Evolutionary conservation across 2,888 invertebrate species (phyloP), one percentile per base, ranked within the genome.

Genomic region (Mycalesis mineus): DNA sequence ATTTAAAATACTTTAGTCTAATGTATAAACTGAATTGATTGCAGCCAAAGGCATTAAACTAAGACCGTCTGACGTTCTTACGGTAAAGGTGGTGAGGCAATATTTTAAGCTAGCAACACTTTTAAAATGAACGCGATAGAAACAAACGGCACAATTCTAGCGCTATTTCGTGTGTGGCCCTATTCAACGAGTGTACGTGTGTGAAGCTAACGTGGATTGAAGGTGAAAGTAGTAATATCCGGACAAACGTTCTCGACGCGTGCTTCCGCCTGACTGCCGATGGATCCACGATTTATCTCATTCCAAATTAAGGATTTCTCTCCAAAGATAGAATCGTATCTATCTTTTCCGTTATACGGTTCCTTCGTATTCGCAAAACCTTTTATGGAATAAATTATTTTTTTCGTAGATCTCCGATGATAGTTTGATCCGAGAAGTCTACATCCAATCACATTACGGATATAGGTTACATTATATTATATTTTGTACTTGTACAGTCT

Each of bases 151-250:
- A 22, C 22, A 41, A 29, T 13, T 44, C 4, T 33, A 33, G 47
- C 47, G 11, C 47, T 33, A 47, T 33, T 50, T 50, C 39, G 29
- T 39, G 40, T 40, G 15, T 9, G 13, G 50, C 28, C 37, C 28
- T 31, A 51, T 48, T 57, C 39, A 42, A 33, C 50, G 49, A 51
- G 52, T 44, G 57, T 58, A 60, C 57, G 64, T 60, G 63, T 58
- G 62, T 88, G 65, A 61, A 64, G 11, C 62, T 51, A 61, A 63
- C 64, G 68, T 68, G 68, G 64, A 63, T 65, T 61, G 70, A 55
- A 70, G 69, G 68, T 58, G 56, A 53, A 55, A 48, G 68, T 59
- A 68, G 74, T 77, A 82, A 83, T 84, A 82, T 83, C 83, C 83
- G 81, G 79, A 58, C 69, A 70, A 72, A 72, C 71, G 72, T 59